Base-by-base conservation (phyloP, 2,888 invertebrate species). In the Eupithecia insigniata region DNA sequence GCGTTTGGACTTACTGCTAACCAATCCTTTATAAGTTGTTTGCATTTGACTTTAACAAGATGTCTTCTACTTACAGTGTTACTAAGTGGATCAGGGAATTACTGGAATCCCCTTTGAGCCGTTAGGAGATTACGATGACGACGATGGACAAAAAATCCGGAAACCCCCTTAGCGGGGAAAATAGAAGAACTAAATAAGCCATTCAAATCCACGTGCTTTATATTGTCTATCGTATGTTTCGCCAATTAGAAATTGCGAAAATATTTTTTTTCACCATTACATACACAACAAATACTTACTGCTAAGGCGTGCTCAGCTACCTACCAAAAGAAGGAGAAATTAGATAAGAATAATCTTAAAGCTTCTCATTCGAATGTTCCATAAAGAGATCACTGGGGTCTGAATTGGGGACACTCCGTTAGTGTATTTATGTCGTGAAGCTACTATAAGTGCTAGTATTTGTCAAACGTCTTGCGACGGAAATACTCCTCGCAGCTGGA, bases 401-500 rank as follows among this genome's bases (percentile, higher is more conserved):
- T 60, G 60, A 28, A 16, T 34, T 62, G 22, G 43, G 39, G 65
- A 14, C 26, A 30, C 60, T 7, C 46, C 66, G 91, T 91, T 90
- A 89, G 89, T 92, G 89, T 86, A 83, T 89, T 75, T 88, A 83
- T 89, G 89, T 89, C 89, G 89, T 89, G 89, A 86, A 89, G 87
- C 89, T 89, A 88, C 84, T 36, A n/a, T n/a, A 39, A 64, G 36
- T 64, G 61, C 61, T 62, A 64, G 64, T 43, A 22, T 64, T 64
- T 39, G 64, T 64, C 36, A 64, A 89, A 91, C 91, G 92, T 72
- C 80, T 61, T 79, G 80, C 83, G 85, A 91, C 93, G 87, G 85
- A 93, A 93, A 93, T 93, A 93, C 89, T 81, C 89, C 82, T 81
- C 86, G 82, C 85, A 83, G 87, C 89, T 91, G 90, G 91, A 93